phyloP scores from a whole-genome alignment of 2,113 vertebrate genomes.

The Tauraco erythrolophus region DNA sequence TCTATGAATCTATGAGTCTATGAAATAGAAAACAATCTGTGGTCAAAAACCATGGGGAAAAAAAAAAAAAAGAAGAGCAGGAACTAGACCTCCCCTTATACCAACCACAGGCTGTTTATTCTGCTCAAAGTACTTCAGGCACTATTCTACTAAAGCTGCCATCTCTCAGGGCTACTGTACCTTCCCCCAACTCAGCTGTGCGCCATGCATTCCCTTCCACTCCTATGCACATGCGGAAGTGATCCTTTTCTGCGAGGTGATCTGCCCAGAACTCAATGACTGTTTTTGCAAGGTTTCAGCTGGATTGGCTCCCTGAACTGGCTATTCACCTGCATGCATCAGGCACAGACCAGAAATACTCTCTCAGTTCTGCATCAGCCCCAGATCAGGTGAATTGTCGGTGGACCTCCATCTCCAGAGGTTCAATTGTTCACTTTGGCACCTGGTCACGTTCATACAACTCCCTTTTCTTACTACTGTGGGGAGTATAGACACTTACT shows the following conservation, averaged over 20 bases:
- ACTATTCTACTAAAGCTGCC: neutral
- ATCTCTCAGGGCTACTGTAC: neutral
- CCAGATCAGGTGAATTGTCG: neutral
- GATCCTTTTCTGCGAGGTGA: neutral
- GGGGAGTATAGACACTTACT: neutral
- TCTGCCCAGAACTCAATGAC: neutral
- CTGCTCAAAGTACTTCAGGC: neutral
- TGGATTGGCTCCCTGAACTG: neutral
- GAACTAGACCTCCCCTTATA: neutral
- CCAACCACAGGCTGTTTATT: neutral
- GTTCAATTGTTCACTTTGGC: neutral
- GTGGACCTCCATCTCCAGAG: neutral
- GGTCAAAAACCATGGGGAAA: neutral
- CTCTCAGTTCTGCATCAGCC: neutral
- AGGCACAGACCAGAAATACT: neutral
- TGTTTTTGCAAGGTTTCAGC: neutral
- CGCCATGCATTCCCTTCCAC: neutral
- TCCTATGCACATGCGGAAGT: rapidly evolving
- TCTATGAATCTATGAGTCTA: too few species aligned
- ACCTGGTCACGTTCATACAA: neutral
- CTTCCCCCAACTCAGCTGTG: neutral
- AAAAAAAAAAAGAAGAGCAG: neutral
- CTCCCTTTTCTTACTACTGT: neutral
- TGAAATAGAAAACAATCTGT: neutral
- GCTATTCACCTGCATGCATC: neutral